Evolutionary conservation across 2,797 vertebrate genomes (phyloP).

Genomic region (Eospalax fontanierii): DNA sequence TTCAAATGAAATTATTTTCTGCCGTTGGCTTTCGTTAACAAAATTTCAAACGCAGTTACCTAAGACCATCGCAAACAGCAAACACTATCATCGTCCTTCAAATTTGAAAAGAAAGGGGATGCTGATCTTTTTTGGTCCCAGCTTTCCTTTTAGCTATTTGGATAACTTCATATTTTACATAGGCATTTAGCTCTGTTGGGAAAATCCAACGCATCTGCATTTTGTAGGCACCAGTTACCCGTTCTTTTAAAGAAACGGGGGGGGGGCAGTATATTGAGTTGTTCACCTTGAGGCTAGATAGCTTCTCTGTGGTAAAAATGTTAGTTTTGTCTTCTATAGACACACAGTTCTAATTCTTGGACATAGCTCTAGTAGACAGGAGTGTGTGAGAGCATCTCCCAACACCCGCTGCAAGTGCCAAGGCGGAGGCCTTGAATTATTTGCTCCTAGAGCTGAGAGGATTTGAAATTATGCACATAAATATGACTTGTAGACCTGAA

Average conservation of each 20-base stretch:
- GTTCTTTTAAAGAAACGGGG: background rate
- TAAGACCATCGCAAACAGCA: background rate
- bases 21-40: constrained; percentile 63
- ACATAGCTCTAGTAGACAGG: background rate
- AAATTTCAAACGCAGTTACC: constrained; percentile 25
- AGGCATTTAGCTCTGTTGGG: background rate
- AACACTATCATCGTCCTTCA: background rate
- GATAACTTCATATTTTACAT: background rate
- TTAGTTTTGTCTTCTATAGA: background rate
- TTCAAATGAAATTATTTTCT: constrained; percentile 51
- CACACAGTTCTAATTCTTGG: background rate
- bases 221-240: background rate
- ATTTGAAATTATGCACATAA: background rate
- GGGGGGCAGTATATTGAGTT: background rate
- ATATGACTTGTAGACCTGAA: background rate
- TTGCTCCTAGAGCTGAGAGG: background rate
- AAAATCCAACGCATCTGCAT: background rate
- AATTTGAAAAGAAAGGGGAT: constrained; percentile 28
- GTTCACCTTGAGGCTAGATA: background rate
- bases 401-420: background rate
- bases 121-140: background rate
- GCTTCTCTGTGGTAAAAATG: background rate
- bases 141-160: background rate
- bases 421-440: background rate
- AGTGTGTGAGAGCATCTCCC: background rate